A percentile compares a stretch with the other conserved stretches of the same genome.
phyloP scores from a whole-genome alignment of 2,888 invertebrate species.

The Orthonevra nobilis region DNA sequence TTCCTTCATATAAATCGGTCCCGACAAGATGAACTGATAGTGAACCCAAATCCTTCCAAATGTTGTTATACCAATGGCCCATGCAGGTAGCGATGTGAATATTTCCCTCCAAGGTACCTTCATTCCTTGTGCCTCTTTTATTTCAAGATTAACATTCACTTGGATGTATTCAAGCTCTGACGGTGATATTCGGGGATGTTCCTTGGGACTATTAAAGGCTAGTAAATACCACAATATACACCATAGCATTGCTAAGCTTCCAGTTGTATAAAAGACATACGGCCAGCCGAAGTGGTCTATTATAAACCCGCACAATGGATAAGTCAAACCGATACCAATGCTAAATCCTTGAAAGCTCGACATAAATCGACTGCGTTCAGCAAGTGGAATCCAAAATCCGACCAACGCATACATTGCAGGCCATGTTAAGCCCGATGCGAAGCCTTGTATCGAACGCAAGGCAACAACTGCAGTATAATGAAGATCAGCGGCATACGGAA shows the following conservation, averaged over 20 bases:
- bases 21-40: conserved; percentile 86
- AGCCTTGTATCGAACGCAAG: conserved; percentile 85
- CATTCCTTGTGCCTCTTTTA: conserved; percentile 80
- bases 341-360: conserved; percentile 89
- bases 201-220: conserved; percentile 85
- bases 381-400: conserved; percentile 87
- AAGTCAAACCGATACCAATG: conserved; percentile 87
- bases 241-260: conserved; percentile 84
- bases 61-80: conserved; percentile 87
- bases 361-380: conserved; percentile 87
- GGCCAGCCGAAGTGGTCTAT: conserved; percentile 86
- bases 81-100: conserved; percentile 84
- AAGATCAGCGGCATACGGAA: conserved; percentile 84
- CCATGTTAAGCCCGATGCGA: conserved; percentile 87
- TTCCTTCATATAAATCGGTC: conserved; percentile 86
- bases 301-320: conserved; percentile 86
- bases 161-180: conserved; percentile 85
- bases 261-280: conserved; percentile 86
- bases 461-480: conserved; percentile 84
- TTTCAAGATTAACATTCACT: conserved; percentile 82
- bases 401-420: conserved; percentile 89
- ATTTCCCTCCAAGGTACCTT: conserved; percentile 85
- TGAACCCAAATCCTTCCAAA: conserved; percentile 89
- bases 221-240: conserved; percentile 86
- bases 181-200: conserved; percentile 85